Conservation (phyloP, 2,888 invertebrate species). For the Andrena fulva region DNA sequence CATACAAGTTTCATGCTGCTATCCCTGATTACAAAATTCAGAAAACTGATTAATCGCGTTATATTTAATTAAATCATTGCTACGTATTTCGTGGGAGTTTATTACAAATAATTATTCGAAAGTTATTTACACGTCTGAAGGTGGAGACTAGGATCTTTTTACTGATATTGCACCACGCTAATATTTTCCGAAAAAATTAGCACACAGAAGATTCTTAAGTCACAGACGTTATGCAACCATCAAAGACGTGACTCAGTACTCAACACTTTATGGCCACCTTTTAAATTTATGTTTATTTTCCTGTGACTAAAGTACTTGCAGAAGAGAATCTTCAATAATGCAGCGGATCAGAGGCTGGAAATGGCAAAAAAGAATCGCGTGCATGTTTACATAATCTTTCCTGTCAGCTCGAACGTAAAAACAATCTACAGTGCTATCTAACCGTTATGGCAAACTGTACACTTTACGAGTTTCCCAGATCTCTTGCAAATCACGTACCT, state of each 20-base stretch:
- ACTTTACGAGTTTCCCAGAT: neutral
- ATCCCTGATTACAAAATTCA: too few relatives aligned
- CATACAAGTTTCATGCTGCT: neutral
- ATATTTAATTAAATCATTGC: too few relatives aligned
- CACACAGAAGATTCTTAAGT: neutral
- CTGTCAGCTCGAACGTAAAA: too few relatives aligned
- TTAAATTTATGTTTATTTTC: neutral
- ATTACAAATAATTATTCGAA: too few relatives aligned
- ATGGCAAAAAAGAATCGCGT: neutral
- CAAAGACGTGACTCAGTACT: constrained; percentile 7
- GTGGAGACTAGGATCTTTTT: neutral
- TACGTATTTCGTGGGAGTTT: too few relatives aligned
- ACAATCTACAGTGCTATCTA: too few relatives aligned
- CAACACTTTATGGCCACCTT: neutral
- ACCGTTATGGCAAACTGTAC: too few relatives aligned
- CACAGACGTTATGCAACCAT: constrained; percentile 22
- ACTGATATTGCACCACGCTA: neutral
- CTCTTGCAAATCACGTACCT: neutral
- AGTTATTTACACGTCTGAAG: too few relatives aligned
- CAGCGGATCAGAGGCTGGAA: neutral
- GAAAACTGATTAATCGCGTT: neutral
- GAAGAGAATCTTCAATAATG: neutral
- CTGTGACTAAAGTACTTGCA: neutral
- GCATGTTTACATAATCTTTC: too few relatives aligned
- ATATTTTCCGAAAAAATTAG: neutral